phyloP scores from a whole-genome alignment of 2,888 invertebrate genomes.

The Dione vanillae region DNA sequence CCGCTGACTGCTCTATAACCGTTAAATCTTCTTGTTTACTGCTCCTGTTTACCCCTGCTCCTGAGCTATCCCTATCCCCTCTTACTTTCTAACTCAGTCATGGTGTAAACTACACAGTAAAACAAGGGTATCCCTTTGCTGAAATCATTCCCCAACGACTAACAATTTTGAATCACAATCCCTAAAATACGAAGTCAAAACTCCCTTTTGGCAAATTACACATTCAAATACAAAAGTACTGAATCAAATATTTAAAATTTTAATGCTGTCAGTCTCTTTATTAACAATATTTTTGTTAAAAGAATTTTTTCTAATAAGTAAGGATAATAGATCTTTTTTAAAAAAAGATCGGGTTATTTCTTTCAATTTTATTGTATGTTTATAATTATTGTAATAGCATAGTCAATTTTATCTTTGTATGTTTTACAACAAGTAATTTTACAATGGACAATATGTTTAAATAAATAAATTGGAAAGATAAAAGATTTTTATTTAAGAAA shows the following conservation, averaged over 20 bases:
- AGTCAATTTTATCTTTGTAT: too few relatives aligned
- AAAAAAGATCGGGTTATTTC: too few relatives aligned
- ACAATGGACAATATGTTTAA: too few relatives aligned
- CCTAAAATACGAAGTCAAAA: constrained; percentile 48
- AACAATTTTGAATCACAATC: constrained; percentile 59
- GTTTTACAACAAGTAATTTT: too few relatives aligned
- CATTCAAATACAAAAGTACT: constrained; percentile 58
- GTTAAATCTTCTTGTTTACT: constrained; percentile 75
- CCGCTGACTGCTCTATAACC: constrained; percentile 71
- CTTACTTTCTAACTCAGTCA: constrained; percentile 69
- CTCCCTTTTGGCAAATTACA: constrained; percentile 57
- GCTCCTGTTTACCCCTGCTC: constrained; percentile 53
- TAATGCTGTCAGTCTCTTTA: constrained; percentile 36
- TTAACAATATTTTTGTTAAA: background rate
- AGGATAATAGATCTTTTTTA: background rate
- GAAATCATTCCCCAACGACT: constrained; percentile 56
- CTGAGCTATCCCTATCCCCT: constrained; percentile 39
- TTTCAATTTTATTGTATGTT: too few relatives aligned
- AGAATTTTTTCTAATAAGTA: background rate
- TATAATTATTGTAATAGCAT: too few relatives aligned
- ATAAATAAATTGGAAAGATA: too few relatives aligned
- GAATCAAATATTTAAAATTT: constrained; percentile 56
- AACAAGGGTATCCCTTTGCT: constrained; percentile 57
- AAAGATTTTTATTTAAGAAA: too few relatives aligned
- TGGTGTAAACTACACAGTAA: constrained; percentile 66